These are phyloP conservation scores for Zenarchopterus dispar DNA, from an alignment of 2,797 vertebrate species.

Conservation along the genomic window DNA sequence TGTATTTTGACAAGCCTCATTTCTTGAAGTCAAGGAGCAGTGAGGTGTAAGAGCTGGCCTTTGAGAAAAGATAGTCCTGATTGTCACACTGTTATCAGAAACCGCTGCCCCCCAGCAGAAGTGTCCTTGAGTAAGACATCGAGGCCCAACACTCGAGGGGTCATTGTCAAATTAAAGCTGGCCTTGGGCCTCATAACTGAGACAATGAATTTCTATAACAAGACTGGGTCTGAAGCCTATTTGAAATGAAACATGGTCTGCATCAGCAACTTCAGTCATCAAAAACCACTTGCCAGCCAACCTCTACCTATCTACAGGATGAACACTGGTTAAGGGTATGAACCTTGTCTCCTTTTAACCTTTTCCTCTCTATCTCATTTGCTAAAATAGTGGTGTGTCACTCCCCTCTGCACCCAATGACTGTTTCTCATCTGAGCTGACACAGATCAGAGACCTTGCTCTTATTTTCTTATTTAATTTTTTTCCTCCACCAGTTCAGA, in stretches of 20 bases:
- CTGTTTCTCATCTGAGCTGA: constrained; percentile 62
- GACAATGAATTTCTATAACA: background rate
- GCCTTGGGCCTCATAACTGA: constrained; percentile 8
- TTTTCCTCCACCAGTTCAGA: constrained; percentile 54
- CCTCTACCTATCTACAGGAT: constrained; percentile 28
- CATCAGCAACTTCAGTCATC: constrained; percentile 7
- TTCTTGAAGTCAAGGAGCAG: constrained; percentile 10
- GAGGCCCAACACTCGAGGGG: background rate
- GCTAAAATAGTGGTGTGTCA: constrained; percentile 60
- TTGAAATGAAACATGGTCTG: background rate
- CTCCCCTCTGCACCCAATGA: constrained; percentile 44
- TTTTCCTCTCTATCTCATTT: constrained; percentile 52
- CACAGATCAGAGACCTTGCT: constrained; percentile 63
- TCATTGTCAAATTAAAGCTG: constrained; percentile 2
- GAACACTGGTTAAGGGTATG: constrained; percentile 38
- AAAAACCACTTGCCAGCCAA: constrained; percentile 9
- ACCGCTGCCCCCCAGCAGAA: background rate
- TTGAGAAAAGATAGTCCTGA: constrained; percentile 4
- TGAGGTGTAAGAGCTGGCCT: background rate
- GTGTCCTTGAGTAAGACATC: constrained; percentile 10
- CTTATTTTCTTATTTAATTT: background rate
- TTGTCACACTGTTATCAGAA: background rate
- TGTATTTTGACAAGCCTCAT: constrained; percentile 17
- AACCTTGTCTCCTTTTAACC: constrained; percentile 41
- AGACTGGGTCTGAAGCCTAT: background rate